phyloP scores from a whole-genome alignment of 2,888 invertebrate genomes.

The Protodeltote pygarga region DNA sequence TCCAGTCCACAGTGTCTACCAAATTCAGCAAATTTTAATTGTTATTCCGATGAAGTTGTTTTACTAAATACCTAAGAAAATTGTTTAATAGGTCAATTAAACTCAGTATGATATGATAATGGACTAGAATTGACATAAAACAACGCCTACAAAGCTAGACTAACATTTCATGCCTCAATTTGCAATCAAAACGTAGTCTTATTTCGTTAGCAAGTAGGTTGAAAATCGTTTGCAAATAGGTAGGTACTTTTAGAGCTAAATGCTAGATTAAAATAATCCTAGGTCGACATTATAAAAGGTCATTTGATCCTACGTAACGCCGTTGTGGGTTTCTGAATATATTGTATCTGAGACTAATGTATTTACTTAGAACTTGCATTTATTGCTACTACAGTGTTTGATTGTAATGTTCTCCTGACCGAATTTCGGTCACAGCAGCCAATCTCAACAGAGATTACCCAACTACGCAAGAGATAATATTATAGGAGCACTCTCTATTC shows the following conservation, averaged over 20 bases:
- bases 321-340: slow-evolving; percentile 13
- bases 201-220: background rate
- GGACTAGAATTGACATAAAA: slow-evolving; percentile 13
- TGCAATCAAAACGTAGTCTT: slow-evolving; percentile 1
- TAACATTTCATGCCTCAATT: background rate
- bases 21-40: background rate
- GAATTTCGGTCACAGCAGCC: too few species aligned
- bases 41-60: background rate
- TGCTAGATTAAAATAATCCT: slow-evolving; percentile 31
- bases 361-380: too few species aligned
- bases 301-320: slow-evolving; percentile 21
- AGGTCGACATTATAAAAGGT: slow-evolving; percentile 18
- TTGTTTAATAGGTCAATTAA: background rate
- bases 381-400: background rate
- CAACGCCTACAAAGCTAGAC: slow-evolving; percentile 22
- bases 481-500: too few species aligned
- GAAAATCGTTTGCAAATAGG: slow-evolving; percentile 3
- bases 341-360: too few species aligned
- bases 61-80: background rate
- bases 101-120: slow-evolving; percentile 4
- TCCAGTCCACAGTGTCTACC: too few species aligned
- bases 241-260: slow-evolving; percentile 7
- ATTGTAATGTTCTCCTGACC: too few species aligned
- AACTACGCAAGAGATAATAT: too few species aligned
- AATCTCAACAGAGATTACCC: too few species aligned